phyloP scores from a whole-genome alignment of 2,888 invertebrate species.

The Brachypalpus laphriformis region DNA sequence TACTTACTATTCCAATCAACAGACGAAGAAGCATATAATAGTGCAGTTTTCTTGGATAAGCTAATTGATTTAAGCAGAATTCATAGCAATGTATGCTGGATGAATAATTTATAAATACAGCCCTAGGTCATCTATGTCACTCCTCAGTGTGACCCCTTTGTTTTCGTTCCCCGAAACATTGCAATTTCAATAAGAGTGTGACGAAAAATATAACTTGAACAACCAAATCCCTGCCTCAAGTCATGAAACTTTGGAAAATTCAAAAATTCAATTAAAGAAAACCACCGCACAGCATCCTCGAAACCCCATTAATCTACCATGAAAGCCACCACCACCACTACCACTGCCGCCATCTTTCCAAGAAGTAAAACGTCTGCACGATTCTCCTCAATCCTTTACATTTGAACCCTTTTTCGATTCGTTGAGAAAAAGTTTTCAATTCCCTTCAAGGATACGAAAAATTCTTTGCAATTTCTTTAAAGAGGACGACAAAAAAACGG shows the following conservation, averaged over 20 bases:
- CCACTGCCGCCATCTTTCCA: constrained; percentile 15
- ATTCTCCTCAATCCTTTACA: neutral
- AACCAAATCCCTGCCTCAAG: constrained; percentile 46
- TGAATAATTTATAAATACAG: no score
- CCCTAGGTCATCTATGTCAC: no score
- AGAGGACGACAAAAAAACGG: neutral
- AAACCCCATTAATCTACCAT: constrained; percentile 17
- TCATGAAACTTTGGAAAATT: constrained; percentile 42
- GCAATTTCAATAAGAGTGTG: neutral
- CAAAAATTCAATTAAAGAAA: constrained; percentile 63
- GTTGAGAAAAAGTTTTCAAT: neutral
- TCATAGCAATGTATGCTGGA: no score
- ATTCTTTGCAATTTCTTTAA: neutral
- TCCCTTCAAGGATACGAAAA: neutral
- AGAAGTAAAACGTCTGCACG: neutral
- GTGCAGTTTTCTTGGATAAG: no score
- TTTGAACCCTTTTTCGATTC: constrained; percentile 10
- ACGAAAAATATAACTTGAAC: neutral
- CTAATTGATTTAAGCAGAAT: no score
- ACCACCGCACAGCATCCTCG: constrained; percentile 12
- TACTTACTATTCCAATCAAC: no score
- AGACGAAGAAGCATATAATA: no score
- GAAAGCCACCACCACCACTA: constrained; percentile 14
- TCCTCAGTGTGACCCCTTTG: no score
- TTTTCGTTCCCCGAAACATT: neutral